phyloP scores from a whole-genome alignment of 2,888 invertebrate genomes.

The Cylloceria caligata region DNA sequence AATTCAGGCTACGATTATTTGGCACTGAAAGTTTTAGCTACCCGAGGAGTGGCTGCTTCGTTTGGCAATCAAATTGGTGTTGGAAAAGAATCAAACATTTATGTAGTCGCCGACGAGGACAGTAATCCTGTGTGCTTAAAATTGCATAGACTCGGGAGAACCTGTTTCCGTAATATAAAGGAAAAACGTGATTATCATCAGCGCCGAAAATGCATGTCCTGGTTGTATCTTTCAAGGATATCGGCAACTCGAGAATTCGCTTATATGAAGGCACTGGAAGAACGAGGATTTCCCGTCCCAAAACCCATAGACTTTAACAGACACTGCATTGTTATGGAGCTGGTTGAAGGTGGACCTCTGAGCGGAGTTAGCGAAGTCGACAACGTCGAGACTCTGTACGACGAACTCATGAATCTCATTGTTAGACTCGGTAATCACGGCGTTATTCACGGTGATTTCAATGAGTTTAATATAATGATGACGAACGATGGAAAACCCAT shows the following conservation, averaged over 20 bases:
- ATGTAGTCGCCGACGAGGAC: constrained; percentile 93
- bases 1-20: constrained; percentile 98
- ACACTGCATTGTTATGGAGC: constrained; percentile 98
- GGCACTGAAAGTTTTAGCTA: constrained; percentile 94
- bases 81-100: constrained; percentile 99
- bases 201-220: constrained; percentile 94
- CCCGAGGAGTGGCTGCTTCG: constrained; percentile 91
- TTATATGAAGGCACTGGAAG: constrained; percentile 97
- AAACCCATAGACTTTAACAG: constrained; percentile 97
- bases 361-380: constrained; percentile 88
- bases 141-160: constrained; percentile 96
- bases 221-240: constrained; percentile 98
- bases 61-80: constrained; percentile 99
- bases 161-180: constrained; percentile 98
- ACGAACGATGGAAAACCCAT: constrained; percentile 92
- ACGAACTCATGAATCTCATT: constrained; percentile 97
- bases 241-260: constrained; percentile 99
- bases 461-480: constrained; percentile 99
- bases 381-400: constrained; percentile 93
- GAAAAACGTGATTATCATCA: constrained; percentile 98
- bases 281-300: constrained; percentile 97
- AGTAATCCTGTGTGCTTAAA: constrained; percentile 94
- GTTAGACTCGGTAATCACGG: constrained; percentile 96
- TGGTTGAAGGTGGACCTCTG: constrained; percentile 93
- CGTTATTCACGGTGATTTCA: constrained; percentile 99